Evolutionary conservation across 2,113 vertebrate species (phyloP), one percentile per base, ranked within the genome.

Genomic region (Rhea americana): DNA sequence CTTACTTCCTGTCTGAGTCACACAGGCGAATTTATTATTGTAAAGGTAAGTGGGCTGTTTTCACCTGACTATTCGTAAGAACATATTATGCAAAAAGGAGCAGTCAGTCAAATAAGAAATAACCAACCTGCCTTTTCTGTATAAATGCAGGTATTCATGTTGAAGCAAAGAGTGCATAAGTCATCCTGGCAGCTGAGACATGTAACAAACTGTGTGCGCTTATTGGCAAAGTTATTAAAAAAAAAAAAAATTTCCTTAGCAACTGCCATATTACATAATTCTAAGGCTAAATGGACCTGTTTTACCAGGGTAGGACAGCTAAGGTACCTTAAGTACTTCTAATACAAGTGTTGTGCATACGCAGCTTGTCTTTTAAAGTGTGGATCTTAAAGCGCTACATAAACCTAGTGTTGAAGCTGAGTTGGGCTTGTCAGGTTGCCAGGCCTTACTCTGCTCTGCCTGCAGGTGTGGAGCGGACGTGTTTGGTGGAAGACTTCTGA

Each of bases 151-250:
- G 8, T 89, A 93, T 93, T 93, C 82, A 73, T 55, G 16, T 24
- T 5, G 12, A 87, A 95, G 67, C 58, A 92, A 92, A 75, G 43
- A 68, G 91, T 86, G 58, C 14, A 59, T 85, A 68, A 45, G 72
- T 91, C 30, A 86, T 89, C 62, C 32, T 78, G 88, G 85, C 82
- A 90, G 63, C 41, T 85, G 68, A 78, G 48, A 50, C 61, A 45
- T 65, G 90, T 82, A 82, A 91, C 87, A 77, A 74, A 89, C 25
- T 88, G 30, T 53, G n/a, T 78, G 35, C 24, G 58, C 25, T 79
- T 93, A 96, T 75, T 92, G 92, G 95, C 82, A 95, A 81, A 96
- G 95, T 82, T 75, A 16, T 86, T 95, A 72, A 35, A 73, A 91
- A 76, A 90, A 77, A 59, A 13, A 51, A 53, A 41, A 28, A 86